Base-by-base conservation (phyloP, 2,888 invertebrate genomes). In the Agrotis puta region DNA sequence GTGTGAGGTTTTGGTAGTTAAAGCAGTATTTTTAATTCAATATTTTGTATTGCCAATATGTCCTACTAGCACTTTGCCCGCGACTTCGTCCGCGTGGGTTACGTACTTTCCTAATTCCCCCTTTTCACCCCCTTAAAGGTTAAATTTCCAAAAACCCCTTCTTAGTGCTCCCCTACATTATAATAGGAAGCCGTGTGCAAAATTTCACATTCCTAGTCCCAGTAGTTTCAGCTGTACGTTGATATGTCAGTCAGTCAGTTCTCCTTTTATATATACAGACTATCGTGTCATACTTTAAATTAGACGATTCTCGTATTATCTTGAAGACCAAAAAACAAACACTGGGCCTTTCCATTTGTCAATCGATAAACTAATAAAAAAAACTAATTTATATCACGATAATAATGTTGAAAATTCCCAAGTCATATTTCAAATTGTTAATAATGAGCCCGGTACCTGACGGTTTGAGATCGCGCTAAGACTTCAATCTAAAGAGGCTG, bases 401-500 rank as follows among this genome's bases (percentile, higher is more conserved):
- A 88, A 88, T 87, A 92, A 90, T 92, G 90, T 92, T 92, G 89
- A 93, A 94, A 94, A 93, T 90, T 89, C 90, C 92, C 92, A 88
- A 94, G 93, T 94, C 94, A 95, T 95, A 95, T 94, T 95, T 95
- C 95, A 95, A 94, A 94, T 93, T 93, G 93, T 94, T 95, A 94
- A 95, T 95, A 95, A 95, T 95, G 95, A 95, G 94, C 94, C 91
- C 90, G 92, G 94, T 95, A 95, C 95, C 95, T 95, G 95, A 95
- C 94, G 94, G 93, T 94, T 94, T 88, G 94, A 95, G 95, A 95
- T 95, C 95, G 95, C 95, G 94, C 94, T 95, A 96, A 95, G 95
- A 94, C 95, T 95, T 94, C 95, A 95, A 95, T 96, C 95, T 95
- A 94, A 95, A 95, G 95, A 95, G 95, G 93, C 91, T 95, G 93